Evolutionary conservation across 2,797 vertebrate genomes (phyloP).

Genomic region (Merluccius polli): DNA sequence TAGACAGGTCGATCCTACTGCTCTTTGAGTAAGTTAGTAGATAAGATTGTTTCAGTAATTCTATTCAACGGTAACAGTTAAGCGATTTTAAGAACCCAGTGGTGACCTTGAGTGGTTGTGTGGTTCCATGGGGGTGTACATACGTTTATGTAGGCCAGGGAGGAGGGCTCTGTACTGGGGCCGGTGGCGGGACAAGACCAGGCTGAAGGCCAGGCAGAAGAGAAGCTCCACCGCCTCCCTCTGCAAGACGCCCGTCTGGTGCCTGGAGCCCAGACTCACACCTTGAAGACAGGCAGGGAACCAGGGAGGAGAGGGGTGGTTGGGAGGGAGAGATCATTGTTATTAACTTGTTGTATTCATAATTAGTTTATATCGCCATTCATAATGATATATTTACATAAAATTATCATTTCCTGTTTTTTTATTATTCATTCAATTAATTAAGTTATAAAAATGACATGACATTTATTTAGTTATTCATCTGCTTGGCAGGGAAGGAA

Average conservation of each 20-base stretch:
- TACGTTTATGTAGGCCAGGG: conserved; percentile 73
- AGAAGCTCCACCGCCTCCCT: conserved; percentile 80
- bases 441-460: neutral
- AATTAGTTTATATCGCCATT: neutral
- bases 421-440: neutral
- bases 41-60: neutral
- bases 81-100: neutral
- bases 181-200: conserved; percentile 72
- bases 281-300: conserved; percentile 30
- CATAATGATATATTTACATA: neutral
- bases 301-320: neutral
- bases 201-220: conserved; percentile 78
- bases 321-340: neutral
- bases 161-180: conserved; percentile 77
- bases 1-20: neutral
- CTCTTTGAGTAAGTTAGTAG: neutral
- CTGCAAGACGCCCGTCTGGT: conserved; percentile 62
- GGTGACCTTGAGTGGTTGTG: neutral
- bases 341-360: neutral
- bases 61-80: neutral
- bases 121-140: conserved; percentile 39
- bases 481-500: no score
- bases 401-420: neutral
- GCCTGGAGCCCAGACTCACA: conserved; percentile 51
- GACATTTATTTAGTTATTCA: neutral